Evolutionary conservation across 2,113 vertebrate genomes (phyloP).

Genomic region (Sakesphorus luctuosus): DNA sequence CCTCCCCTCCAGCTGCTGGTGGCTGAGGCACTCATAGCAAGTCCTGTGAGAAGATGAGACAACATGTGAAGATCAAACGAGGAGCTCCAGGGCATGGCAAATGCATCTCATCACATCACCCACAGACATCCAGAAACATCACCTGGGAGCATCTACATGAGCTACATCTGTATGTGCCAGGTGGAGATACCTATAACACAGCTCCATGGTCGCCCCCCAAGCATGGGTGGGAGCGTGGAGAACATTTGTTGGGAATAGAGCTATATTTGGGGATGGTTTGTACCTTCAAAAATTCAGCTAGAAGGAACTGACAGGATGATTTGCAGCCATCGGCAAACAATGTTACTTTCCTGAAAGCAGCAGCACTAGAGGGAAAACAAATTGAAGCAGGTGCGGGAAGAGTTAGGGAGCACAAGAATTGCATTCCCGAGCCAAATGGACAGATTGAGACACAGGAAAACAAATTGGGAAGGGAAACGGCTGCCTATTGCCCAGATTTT

Average conservation of each 20-base stretch:
- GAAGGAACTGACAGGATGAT: conserved; percentile 23
- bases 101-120: neutral
- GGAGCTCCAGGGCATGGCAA: neutral
- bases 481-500: conserved; percentile 20
- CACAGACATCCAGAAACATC: neutral
- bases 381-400: conserved; percentile 43
- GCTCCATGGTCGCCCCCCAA: neutral
- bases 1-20: neutral
- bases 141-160: neutral
- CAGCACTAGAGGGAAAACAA: conserved; percentile 51
- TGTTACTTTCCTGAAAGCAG: neutral
- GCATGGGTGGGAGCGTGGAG: rapidly evolving
- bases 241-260: neutral
- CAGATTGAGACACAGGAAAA: conserved; percentile 53
- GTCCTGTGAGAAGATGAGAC: neutral
- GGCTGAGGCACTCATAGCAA: neutral
- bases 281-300: neutral
- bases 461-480: neutral
- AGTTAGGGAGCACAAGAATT: conserved; percentile 21
- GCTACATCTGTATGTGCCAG: neutral
- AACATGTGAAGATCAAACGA: neutral
- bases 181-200: neutral
- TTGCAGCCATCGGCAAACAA: conserved; percentile 25
- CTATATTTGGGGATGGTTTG: neutral
- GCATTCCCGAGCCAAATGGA: conserved; percentile 30